A percentile compares a stretch with the other conserved stretches of the same genome.
These are phyloP conservation scores for Illadopsis cleaveri DNA, from an alignment of 2,113 vertebrate genomes.

Conservation along the genomic window DNA sequence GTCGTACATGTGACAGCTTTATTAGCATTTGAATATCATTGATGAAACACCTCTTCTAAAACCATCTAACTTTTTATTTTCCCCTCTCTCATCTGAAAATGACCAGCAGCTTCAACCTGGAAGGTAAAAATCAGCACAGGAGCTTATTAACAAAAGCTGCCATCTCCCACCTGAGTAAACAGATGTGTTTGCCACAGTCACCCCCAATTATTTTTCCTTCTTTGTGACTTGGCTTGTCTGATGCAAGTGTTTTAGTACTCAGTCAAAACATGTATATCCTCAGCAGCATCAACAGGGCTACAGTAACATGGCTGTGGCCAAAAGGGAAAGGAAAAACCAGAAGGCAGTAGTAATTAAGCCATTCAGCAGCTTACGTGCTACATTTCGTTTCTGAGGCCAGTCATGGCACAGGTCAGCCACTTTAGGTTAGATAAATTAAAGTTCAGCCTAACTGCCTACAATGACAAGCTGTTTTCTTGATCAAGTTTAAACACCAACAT, in stretches of 20 bases:
- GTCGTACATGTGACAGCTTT: neutral
- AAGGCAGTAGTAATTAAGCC: neutral
- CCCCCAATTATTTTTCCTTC: neutral
- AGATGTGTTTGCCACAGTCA: fast-evolving
- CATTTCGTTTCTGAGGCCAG: neutral
- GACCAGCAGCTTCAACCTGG: neutral
- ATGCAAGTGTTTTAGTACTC: neutral
- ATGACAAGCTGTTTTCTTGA: neutral
- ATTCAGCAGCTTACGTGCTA: neutral
- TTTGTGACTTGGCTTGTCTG: neutral
- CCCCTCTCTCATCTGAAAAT: neutral
- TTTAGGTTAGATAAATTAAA: neutral
- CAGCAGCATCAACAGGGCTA: neutral
- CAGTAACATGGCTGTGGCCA: fast-evolving
- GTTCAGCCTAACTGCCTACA: neutral
- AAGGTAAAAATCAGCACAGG: neutral
- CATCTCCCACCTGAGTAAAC: neutral
- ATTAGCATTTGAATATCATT: neutral
- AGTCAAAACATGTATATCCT: neutral
- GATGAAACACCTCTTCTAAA: neutral
- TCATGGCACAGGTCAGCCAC: neutral
- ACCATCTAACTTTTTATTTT: neutral
- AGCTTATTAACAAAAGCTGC: neutral
- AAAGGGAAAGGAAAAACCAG: neutral
- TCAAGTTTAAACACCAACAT: neutral